Base-by-base conservation (phyloP, 2,888 invertebrate species). In the Hypena proboscidalis region DNA sequence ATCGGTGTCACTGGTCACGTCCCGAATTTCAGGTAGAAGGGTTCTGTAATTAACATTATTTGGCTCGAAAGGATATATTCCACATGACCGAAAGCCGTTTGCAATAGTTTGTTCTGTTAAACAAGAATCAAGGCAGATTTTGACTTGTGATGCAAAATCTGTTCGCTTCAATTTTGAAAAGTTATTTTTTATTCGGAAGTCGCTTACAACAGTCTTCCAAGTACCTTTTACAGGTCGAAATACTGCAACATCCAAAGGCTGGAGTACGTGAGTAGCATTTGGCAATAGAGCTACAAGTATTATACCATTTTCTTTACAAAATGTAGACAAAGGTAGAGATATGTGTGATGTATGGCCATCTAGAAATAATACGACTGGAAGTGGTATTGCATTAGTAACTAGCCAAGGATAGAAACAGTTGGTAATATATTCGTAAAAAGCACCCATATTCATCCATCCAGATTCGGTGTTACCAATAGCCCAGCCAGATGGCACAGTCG, bases 281-380 rank as follows among this genome's bases (percentile, higher is more conserved):
- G n/a, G n/a, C n/a, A n/a, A n/a, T n/a, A n/a, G n/a, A n/a, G n/a
- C n/a, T n/a, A n/a, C n/a, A n/a, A n/a, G n/a, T n/a, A n/a, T n/a
- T n/a, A n/a, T n/a, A n/a, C n/a, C n/a, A n/a, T n/a, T n/a, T n/a
- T n/a, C n/a, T n/a, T n/a, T n/a, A n/a, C n/a, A n/a, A n/a, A n/a
- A n/a, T n/a, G n/a, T n/a, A n/a, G n/a, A n/a, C n/a, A n/a, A n/a
- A n/a, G n/a, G n/a, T n/a, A n/a, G n/a, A n/a, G n/a, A n/a, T n/a
- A n/a, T n/a, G n/a, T n/a, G n/a, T n/a, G n/a, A n/a, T n/a, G n/a
- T 46, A 14, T 53, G 58, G n/a, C 55, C 52, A 11, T 49, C 49
- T 2, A 51, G 27, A 25, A 48, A 58, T n/a, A 54, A 37, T 14
- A 49, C 45, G 19, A 48, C 31, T 20, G 56, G 48, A 8, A 41